phyloP scores from a whole-genome alignment of 2,797 vertebrate genomes.

The Capromys pilorides region DNA sequence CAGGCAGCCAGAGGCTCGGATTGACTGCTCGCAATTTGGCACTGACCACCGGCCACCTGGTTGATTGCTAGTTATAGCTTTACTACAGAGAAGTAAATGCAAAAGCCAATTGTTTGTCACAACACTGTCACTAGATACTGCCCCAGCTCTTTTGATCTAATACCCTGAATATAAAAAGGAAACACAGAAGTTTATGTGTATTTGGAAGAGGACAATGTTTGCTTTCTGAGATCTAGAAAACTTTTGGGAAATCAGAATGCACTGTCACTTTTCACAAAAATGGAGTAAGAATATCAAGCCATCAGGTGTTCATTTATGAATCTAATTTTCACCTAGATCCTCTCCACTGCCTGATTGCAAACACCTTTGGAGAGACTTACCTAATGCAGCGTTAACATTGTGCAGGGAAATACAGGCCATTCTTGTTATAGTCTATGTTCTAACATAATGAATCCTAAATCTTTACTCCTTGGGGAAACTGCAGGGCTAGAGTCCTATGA shows the following conservation, averaged over 20 bases:
- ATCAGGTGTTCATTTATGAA: slow-evolving; percentile 21
- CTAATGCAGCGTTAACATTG: background rate
- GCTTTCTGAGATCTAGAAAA: background rate
- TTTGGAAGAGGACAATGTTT: background rate
- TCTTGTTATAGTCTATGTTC: background rate
- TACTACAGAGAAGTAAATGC: slow-evolving; percentile 31
- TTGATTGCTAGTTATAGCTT: slow-evolving; percentile 44
- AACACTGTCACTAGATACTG: background rate
- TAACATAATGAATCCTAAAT: background rate
- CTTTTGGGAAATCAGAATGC: background rate
- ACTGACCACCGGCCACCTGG: slow-evolving; percentile 65
- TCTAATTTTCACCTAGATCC: slow-evolving; percentile 34
- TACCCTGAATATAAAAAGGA: background rate
- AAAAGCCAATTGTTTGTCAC: background rate
- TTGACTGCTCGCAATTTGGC: slow-evolving; percentile 63
- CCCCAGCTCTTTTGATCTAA: background rate
- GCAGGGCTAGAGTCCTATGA: background rate
- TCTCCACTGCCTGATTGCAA: background rate
- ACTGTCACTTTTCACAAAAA: background rate
- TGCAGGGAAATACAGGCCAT: background rate
- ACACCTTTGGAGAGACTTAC: slow-evolving; percentile 35
- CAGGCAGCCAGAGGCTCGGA: slow-evolving; percentile 58
- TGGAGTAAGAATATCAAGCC: background rate
- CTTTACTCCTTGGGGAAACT: background rate
- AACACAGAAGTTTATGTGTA: background rate